Base-by-base conservation (phyloP, 2,797 vertebrate genomes). In the Pitangus sulphuratus region DNA sequence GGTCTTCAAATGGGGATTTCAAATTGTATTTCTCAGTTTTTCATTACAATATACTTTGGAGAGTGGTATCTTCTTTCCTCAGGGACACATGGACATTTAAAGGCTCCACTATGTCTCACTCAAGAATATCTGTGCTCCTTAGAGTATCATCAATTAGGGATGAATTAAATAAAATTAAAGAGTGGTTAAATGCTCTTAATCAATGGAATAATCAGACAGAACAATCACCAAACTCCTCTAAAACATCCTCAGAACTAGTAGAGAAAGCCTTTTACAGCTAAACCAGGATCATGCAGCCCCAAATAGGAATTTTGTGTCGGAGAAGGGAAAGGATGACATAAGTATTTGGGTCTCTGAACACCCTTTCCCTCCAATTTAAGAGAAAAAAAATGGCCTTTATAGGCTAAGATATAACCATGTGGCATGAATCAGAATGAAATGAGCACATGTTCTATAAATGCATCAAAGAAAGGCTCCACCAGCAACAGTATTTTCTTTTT, bases 351-450 rank as follows among this genome's bases (percentile, higher is more conserved):
- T 61, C 79, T 92, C 45, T 47, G n/a, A 85, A 93, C 35, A 54
- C 14, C 56, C 28, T 87, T 95, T 82, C 65, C 33, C 33, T 91
- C 40, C 76, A 96, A 54, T 56, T 81, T 58, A 58, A 84, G 54
- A 72, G 58, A 11, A 68, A 87, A 92, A 92, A 91, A 92, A 70
- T 21, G 80, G 33, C 60, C 28, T 94, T 95, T 75, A 78, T 31
- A 68, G 42, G 70, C 50, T 71, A 54, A 80, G 68, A 92, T 64
- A 68, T 30, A 85, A 75, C 47, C 76, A 88, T 48, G 69, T 80
- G 58, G 69, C 44, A 90, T 82, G 82, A 94, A 95, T 90, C 79
- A 85, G 77, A 96, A 88, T 37, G 54, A 86, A 94, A 95, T 51
- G 72, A 92, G 47, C 54, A 64, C 68, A 96, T 78, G 19, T 84